These are phyloP conservation scores for Pluvialis apricaria DNA, from an alignment of 2,113 vertebrate genomes.

Conservation along the genomic window DNA sequence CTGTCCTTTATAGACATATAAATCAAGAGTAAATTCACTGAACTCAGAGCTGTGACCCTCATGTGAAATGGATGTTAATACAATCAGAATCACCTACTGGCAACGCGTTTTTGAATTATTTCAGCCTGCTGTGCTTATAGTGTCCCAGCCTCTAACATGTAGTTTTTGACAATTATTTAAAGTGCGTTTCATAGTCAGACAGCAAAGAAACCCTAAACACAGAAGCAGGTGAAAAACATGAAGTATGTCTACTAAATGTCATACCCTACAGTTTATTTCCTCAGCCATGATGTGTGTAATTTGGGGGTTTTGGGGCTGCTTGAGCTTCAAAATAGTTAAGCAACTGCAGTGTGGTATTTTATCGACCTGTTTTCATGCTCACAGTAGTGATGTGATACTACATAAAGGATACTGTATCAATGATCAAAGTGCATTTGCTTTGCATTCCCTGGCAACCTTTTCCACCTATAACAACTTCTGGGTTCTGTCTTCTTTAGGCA, in stretches of 20 bases:
- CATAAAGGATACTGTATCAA: background rate
- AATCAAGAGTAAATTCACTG: conserved; percentile 56
- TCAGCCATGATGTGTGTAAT: background rate
- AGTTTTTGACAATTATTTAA: conserved; percentile 28
- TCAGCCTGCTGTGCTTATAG: conserved; percentile 19
- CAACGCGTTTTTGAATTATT: background rate
- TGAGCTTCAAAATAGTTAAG: background rate
- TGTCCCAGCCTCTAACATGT: background rate
- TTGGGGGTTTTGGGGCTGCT: background rate
- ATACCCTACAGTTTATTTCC: background rate
- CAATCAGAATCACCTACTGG: conserved; percentile 39
- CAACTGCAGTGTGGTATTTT: background rate
- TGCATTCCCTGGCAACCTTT: background rate
- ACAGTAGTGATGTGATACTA: background rate
- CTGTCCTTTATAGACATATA: conserved; percentile 51
- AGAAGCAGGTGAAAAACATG: background rate
- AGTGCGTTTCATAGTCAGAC: background rate
- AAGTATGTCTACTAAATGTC: background rate
- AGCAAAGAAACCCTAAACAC: background rate
- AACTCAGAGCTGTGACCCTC: conserved; percentile 47
- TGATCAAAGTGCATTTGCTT: background rate
- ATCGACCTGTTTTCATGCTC: background rate
- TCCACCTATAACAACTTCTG: background rate
- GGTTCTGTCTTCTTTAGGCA: background rate
- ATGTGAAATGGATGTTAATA: conserved; percentile 47